Evolutionary conservation across 2,797 vertebrate species (phyloP), one percentile per base, ranked within the genome.

Genomic region (Toxotes lorentzi): DNA sequence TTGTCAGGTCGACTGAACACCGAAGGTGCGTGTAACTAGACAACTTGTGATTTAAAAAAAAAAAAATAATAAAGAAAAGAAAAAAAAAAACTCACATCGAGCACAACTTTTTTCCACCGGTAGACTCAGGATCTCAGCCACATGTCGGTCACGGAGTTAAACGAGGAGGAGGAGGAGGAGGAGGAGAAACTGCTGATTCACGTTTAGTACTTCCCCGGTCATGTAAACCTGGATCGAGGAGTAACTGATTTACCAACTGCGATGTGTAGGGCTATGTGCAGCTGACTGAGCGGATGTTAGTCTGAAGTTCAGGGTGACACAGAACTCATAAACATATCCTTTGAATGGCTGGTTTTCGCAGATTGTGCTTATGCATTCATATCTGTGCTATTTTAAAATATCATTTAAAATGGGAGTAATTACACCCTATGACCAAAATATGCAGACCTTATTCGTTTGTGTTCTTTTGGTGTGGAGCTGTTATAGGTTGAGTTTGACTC

Each of bases 121-220:
- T 1, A 2, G 19, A 45, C 23, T 51, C 47, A 5, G 35, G 1
- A 12, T 21, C 9, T 63, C 65, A 6, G 11, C 6, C 17, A 23
- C 14, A 16, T 1, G 38, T 54, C 23, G 19, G 0, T 34, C 32
- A 24, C 16, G 5, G 2, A 3, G 23, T 16, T 54, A 12, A 24
- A 41, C 17, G 7, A 30, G 27, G 27, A 27, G 27, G 27, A 27
- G 27, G 27, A 27, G 27, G 27, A 4, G 27, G 27, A 30, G 27
- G 27, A 7, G 10, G 11, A 17, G 59, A 76, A 73, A 4, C 13
- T 56, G 85, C 75, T 63, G 72, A 76, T 4, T 87, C 85, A 82
- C 70, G 76, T 50, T 84, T 67, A 63, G 78, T 4, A 0, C 35
- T 27, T 34, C 43, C 5, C 7, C 9, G 5, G 12, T 14, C 85